Evolutionary conservation across 2,113 vertebrate genomes (phyloP).

Genomic region (Engystomops pustulosus): DNA sequence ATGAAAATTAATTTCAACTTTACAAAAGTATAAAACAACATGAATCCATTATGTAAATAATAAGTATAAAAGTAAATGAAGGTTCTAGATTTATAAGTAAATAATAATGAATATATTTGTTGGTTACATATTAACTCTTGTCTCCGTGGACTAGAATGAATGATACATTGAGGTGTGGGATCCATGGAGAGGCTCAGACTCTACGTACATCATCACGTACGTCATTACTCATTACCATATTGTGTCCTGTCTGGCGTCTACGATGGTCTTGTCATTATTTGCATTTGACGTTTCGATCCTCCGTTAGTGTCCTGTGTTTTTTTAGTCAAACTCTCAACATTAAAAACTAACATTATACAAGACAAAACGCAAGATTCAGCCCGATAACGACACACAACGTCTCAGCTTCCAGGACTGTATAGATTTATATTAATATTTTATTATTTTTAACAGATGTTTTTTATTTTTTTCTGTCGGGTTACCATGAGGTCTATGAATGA

Average conservation of each 20-base stretch:
- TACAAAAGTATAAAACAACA: no score
- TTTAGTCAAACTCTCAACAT: constrained; percentile 43
- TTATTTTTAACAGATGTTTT: neutral
- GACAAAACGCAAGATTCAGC: neutral
- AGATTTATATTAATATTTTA: neutral
- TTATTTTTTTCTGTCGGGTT: neutral
- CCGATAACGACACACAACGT: neutral
- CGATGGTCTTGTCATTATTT: constrained; percentile 72
- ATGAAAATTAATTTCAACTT: no score
- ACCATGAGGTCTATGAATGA: constrained; percentile 34
- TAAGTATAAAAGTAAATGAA: no score
- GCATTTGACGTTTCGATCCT: constrained; percentile 74
- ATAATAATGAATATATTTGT: neutral
- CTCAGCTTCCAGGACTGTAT: neutral
- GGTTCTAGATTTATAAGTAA: neutral
- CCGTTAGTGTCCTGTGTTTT: constrained; percentile 70
- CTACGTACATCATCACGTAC: constrained; percentile 71
- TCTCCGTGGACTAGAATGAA: constrained; percentile 54
- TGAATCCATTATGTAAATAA: no score
- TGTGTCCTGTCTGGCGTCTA: constrained; percentile 68
- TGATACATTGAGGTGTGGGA: constrained; percentile 72
- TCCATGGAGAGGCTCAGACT: constrained; percentile 67
- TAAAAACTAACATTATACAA: constrained; percentile 58
- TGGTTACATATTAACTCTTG: neutral
- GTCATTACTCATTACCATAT: constrained; percentile 72